Evolutionary conservation across 2,113 vertebrate genomes (phyloP).

Genomic region (Nothoprocta pentlandii): DNA sequence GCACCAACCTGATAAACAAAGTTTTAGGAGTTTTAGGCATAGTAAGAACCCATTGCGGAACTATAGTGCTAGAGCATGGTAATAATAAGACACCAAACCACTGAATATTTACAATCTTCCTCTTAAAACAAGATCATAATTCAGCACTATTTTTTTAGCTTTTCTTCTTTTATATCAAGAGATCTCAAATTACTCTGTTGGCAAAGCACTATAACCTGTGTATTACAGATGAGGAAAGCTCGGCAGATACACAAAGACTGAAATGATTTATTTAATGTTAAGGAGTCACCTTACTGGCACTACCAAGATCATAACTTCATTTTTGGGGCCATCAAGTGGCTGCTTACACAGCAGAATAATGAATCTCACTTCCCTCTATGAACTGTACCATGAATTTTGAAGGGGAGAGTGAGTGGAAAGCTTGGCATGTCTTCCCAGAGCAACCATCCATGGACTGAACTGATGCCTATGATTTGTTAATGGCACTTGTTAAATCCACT

Average conservation of each 20-base stretch:
- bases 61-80: rapidly evolving
- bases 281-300: not conserved
- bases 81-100: not conserved
- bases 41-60: not conserved
- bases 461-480: not conserved
- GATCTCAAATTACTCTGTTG: not conserved
- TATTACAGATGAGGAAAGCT: not conserved
- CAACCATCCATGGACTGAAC: not conserved
- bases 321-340: not conserved
- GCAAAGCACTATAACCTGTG: rapidly evolving
- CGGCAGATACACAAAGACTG: not conserved
- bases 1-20: not conserved
- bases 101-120: not conserved
- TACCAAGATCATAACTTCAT: not conserved
- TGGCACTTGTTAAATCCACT: not conserved
- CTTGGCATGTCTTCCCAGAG: not conserved
- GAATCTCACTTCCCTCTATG: not conserved
- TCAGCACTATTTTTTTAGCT: not conserved
- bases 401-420: not conserved
- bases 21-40: not conserved
- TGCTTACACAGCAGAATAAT: not conserved
- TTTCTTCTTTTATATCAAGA: not conserved
- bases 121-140: not conserved
- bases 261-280: not conserved
- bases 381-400: not conserved